Percentiles rank a stretch among this genome's conserved stretches.
Conservation (phyloP, 2,888 invertebrate genomes). For the Eristalinus sepulchralis region DNA sequence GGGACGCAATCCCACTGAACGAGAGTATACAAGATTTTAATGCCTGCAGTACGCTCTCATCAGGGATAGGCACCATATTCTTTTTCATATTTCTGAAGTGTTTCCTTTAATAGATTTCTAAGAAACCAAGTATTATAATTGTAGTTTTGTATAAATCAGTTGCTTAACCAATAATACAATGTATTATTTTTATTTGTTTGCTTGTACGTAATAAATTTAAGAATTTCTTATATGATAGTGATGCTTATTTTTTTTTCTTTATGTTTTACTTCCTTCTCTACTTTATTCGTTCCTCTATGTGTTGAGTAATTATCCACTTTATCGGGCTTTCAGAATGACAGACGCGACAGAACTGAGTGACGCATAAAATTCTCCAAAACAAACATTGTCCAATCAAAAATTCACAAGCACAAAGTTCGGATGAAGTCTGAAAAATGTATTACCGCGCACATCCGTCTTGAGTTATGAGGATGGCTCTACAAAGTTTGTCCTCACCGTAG, state of each 20-base stretch:
- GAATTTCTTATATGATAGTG: background rate
- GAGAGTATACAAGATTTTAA: background rate
- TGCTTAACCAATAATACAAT: conserved; percentile 55
- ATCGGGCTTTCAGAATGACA: no score
- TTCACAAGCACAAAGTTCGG: no score
- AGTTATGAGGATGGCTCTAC: no score
- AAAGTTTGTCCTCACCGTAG: no score
- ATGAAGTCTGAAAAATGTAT: no score
- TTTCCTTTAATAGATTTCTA: background rate
- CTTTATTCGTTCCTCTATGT: background rate
- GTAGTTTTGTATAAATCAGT: conserved; percentile 21
- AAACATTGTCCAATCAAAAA: no score
- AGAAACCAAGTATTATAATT: conserved; percentile 47
- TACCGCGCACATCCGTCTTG: no score
- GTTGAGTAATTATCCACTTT: no score
- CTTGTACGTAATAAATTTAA: conserved; percentile 28
- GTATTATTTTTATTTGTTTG: conserved; percentile 56
- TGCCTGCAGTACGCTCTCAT: conserved; percentile 1
- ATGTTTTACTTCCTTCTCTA: conserved; percentile 3
- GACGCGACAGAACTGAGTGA: no score
- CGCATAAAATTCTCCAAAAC: no score
- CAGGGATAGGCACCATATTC: background rate
- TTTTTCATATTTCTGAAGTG: conserved; percentile 14
- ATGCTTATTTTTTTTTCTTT: background rate
- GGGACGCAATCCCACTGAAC: background rate